Conservation (phyloP, 2,888 invertebrate species). For the Cerastis rubricosa region DNA sequence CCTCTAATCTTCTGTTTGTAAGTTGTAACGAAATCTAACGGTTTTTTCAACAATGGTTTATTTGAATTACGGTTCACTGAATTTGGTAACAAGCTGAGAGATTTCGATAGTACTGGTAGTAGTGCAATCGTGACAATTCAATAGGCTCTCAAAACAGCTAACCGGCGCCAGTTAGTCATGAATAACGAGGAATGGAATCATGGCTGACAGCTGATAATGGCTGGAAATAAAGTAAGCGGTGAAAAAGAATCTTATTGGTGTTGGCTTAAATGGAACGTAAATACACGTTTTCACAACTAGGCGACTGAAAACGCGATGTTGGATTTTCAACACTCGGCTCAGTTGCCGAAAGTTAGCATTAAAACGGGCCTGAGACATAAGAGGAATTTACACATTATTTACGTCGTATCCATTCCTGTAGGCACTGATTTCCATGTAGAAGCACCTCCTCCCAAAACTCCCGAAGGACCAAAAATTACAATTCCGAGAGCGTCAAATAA, state of each 20-base stretch:
- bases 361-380: not conserved
- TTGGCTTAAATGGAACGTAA: not conserved
- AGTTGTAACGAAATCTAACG: constrained; percentile 22
- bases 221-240: constrained; percentile 6
- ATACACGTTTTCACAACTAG: not conserved
- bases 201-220: constrained; percentile 17
- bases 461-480: constrained; percentile 26
- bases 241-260: not conserved
- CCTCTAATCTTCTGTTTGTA: not conserved
- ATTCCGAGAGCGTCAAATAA: constrained; percentile 28
- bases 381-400: not conserved
- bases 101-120: constrained; percentile 35
- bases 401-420: not conserved
- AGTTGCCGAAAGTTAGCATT: not conserved
- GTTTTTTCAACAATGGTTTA: constrained; percentile 10
- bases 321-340: not conserved
- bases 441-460: constrained; percentile 5
- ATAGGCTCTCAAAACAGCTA: constrained; percentile 45
- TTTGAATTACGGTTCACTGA: constrained; percentile 34
- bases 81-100: constrained; percentile 37
- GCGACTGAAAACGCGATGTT: not conserved
- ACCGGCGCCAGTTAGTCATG: constrained; percentile 34
- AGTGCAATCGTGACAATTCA: constrained; percentile 52
- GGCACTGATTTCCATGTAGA: not conserved
- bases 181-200: constrained; percentile 14